Conservation (phyloP, 2,797 vertebrate genomes). For the Chaetodon trifasciatus region DNA sequence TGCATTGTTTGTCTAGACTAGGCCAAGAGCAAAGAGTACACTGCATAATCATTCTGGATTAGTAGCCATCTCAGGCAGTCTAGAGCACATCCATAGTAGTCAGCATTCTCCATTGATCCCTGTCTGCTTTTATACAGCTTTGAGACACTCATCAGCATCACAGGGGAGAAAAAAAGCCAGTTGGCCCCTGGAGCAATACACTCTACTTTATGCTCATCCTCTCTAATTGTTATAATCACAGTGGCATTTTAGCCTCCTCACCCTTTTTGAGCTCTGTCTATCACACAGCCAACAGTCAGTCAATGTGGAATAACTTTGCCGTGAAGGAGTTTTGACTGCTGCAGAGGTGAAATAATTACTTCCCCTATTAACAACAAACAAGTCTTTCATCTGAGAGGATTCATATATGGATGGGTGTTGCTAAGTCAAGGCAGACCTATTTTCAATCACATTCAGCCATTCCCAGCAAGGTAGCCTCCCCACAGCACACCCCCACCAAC, state of each 20-base stretch:
- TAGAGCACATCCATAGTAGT: slow-evolving; percentile 72
- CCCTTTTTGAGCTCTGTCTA: slow-evolving; percentile 68
- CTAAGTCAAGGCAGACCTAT: slow-evolving; percentile 72
- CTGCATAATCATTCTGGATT: slow-evolving; percentile 78
- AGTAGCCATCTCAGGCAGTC: slow-evolving; percentile 72
- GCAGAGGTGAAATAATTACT: slow-evolving; percentile 74
- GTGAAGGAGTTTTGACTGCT: slow-evolving; percentile 66
- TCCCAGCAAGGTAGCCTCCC: slow-evolving; percentile 55
- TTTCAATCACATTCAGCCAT: slow-evolving; percentile 71
- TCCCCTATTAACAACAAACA: slow-evolving; percentile 79
- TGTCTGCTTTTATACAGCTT: slow-evolving; percentile 70
- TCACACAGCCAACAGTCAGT: slow-evolving; percentile 54
- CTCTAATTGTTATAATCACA: slow-evolving; percentile 79
- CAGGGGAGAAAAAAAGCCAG: slow-evolving; percentile 63
- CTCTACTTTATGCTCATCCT: slow-evolving; percentile 66
- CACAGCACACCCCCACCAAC: slow-evolving; percentile 24
- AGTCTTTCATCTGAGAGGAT: slow-evolving; percentile 72
- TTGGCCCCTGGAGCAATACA: slow-evolving; percentile 58
- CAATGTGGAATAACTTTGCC: slow-evolving; percentile 58
- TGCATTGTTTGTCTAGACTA: slow-evolving; percentile 71
- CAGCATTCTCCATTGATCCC: slow-evolving; percentile 81
- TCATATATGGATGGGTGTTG: slow-evolving; percentile 62
- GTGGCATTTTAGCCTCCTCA: slow-evolving; percentile 75
- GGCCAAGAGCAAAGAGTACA: slow-evolving; percentile 59
- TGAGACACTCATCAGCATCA: slow-evolving; percentile 77